Evolutionary conservation across 2,113 vertebrate species (phyloP).

Genomic region (Passer montanus): DNA sequence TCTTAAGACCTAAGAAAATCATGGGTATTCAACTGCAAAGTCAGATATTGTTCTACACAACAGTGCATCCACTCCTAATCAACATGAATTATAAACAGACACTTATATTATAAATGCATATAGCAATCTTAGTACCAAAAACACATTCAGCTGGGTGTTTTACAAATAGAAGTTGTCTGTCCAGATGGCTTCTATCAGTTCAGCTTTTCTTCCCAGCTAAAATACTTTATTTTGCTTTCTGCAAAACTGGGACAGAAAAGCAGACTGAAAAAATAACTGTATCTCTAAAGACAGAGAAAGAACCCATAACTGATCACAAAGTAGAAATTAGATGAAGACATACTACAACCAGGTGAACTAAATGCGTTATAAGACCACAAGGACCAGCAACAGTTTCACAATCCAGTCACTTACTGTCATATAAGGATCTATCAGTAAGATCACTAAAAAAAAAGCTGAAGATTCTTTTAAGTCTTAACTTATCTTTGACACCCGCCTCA

Average conservation of each 20-base stretch:
- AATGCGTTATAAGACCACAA: background rate
- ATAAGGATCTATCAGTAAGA: background rate
- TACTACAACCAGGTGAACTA: background rate
- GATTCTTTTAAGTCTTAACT: background rate
- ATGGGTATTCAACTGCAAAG: background rate
- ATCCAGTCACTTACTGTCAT: background rate
- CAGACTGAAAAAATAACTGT: background rate
- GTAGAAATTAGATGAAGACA: background rate
- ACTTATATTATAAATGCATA: background rate
- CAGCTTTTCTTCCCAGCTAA: background rate
- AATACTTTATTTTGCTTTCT: background rate
- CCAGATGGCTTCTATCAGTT: background rate
- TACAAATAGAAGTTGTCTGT: background rate
- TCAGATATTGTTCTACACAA: background rate
- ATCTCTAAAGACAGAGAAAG: background rate
- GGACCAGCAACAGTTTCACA: background rate
- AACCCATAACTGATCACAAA: background rate
- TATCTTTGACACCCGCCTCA: background rate
- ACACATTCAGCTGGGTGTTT: background rate
- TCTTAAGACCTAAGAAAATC: background rate
- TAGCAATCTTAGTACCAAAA: background rate
- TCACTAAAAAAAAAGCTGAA: background rate
- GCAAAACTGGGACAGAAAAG: background rate
- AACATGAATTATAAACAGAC: background rate
- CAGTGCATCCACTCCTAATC: background rate